phyloP scores from a whole-genome alignment of 2,797 vertebrate species.

The Ctenosaura bakeri region DNA sequence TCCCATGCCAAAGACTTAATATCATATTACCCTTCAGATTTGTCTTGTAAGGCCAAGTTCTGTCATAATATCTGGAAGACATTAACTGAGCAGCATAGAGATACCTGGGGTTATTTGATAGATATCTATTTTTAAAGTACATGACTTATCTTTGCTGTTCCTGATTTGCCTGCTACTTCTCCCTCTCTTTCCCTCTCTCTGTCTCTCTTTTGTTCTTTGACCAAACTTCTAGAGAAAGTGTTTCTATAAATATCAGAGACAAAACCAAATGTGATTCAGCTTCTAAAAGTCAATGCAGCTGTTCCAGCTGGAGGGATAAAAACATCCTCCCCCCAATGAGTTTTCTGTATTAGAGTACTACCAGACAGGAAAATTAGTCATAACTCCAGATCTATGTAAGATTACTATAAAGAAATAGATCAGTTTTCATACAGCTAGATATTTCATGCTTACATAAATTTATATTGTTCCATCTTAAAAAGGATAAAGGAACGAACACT shows the following conservation, averaged over 20 bases:
- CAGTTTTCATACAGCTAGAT: slow-evolving; percentile 3
- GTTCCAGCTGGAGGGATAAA: slow-evolving; percentile 18
- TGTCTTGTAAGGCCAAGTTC: slow-evolving; percentile 1
- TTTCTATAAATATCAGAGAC: slow-evolving; percentile 15
- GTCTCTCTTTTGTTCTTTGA: slow-evolving; percentile 6
- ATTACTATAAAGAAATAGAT: not conserved
- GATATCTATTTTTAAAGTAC: slow-evolving; percentile 18
- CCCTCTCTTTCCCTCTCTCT: not conserved
- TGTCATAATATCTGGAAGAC: not conserved
- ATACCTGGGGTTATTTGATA: slow-evolving; percentile 5
- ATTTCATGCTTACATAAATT: not conserved
- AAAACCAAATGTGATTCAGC: slow-evolving; percentile 12
- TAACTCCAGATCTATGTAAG: not conserved
- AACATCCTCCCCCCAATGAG: not conserved
- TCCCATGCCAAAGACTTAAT: slow-evolving; percentile 1
- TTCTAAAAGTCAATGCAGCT: slow-evolving; percentile 20
- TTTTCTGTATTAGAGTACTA: not conserved
- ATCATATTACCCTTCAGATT: slow-evolving; percentile 9
- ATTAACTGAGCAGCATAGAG: slow-evolving; percentile 5
- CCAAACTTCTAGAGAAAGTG: slow-evolving; percentile 16
- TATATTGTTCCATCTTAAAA: not conserved
- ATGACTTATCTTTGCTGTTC: slow-evolving; percentile 4
- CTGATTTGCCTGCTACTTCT: not conserved
- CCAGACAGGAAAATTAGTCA: slow-evolving; percentile 16
- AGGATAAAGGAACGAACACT: not conserved